A percentile compares a stretch with the other conserved stretches of the same genome.
Conservation (phyloP, 1,140 invertebrate species). For the Lordiphosa clarofinis region DNA sequence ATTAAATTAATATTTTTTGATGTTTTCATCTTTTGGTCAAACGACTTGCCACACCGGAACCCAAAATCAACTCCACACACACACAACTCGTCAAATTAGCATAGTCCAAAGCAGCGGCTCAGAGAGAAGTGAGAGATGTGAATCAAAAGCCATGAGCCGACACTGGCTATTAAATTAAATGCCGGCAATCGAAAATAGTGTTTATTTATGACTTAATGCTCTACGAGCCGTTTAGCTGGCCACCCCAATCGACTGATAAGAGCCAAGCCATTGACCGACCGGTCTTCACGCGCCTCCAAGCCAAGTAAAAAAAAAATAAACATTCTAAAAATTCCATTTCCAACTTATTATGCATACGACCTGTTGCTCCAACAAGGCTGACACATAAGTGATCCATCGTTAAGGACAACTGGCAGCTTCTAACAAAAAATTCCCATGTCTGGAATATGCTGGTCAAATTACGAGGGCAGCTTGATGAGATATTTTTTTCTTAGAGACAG, state of each 20-base stretch:
- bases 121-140: constrained; percentile 30
- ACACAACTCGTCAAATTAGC: constrained; percentile 48
- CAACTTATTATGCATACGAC: constrained; percentile 40
- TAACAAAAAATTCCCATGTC: constrained; percentile 43
- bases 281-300: constrained; percentile 25
- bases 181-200: constrained; percentile 54
- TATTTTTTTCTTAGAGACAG: too few relatives aligned
- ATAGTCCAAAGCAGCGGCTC: constrained; percentile 32
- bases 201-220: constrained; percentile 59
- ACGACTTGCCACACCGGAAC: constrained; percentile 47
- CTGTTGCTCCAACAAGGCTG: constrained; percentile 40
- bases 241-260: constrained; percentile 4
- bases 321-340: background rate
- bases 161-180: constrained; percentile 46
- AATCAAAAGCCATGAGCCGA: constrained; percentile 67
- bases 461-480: too few relatives aligned
- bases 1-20: constrained; percentile 42
- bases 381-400: constrained; percentile 19
- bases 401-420: constrained; percentile 11
- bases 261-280: constrained; percentile 9
- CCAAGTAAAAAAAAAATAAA: too few relatives aligned
- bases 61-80: constrained; percentile 13
- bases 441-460: background rate
- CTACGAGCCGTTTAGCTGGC: constrained; percentile 19
- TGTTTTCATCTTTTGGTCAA: constrained; percentile 33